Evolutionary conservation across 2,888 invertebrate genomes (phyloP).

Genomic region (Drosophila mimetica): DNA sequence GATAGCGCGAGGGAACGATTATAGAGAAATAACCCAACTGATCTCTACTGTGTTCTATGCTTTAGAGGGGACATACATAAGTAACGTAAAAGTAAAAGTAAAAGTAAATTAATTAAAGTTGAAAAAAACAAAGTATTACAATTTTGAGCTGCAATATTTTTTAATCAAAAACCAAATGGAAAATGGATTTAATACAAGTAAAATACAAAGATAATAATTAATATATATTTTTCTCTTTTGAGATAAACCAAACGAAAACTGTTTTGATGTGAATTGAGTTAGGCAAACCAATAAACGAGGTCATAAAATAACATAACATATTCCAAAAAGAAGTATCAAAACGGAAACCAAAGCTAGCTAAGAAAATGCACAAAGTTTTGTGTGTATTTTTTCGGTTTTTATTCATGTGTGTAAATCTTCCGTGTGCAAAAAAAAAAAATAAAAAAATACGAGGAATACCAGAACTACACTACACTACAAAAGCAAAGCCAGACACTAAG

Average conservation of each 20-base stretch:
- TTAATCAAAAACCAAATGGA: conserved; percentile 67
- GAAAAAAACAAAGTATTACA: conserved; percentile 68
- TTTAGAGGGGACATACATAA: conserved; percentile 44
- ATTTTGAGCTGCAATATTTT: conserved; percentile 80
- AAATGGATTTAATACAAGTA: conserved; percentile 35
- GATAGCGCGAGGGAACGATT: conserved; percentile 13
- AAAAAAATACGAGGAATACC: conserved; percentile 21
- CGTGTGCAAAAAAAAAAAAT: conserved; percentile 63
- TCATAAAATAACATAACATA: conserved; percentile 57
- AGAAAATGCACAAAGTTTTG: conserved; percentile 55
- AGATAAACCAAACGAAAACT: conserved; percentile 68
- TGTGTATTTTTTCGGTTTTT: conserved; percentile 69
- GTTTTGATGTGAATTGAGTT: conserved; percentile 79
- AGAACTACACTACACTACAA: conserved; percentile 66
- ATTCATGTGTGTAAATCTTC: conserved; percentile 72
- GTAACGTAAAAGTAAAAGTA: conserved; percentile 28
- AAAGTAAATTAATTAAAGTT: conserved; percentile 25
- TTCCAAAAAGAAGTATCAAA: conserved; percentile 66
- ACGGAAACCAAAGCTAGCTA: conserved; percentile 51
- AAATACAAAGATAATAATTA: conserved; percentile 73
- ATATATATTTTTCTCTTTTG: conserved; percentile 82
- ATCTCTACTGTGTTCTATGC: conserved; percentile 82
- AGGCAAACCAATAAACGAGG: conserved; percentile 48
- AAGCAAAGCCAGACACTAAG: conserved; percentile 73
- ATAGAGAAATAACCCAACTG: conserved; percentile 56